phyloP scores from a whole-genome alignment of 2,888 invertebrate species.

The Drosophila maculinotata region DNA sequence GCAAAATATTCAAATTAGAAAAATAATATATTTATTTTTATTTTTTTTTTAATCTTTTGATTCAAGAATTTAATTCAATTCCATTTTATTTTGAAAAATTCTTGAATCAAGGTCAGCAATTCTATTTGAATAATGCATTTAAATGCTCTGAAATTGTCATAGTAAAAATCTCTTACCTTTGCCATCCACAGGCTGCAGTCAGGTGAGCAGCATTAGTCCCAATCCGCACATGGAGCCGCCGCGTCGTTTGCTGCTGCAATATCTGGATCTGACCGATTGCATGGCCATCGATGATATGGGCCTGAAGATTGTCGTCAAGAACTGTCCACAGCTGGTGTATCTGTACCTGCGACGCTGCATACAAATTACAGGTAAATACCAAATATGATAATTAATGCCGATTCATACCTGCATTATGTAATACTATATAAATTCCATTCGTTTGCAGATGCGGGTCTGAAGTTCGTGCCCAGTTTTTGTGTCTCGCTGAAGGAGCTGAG shows the following conservation, averaged over 20 bases:
- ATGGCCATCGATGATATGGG: conserved; percentile 93
- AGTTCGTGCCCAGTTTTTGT: conserved; percentile 96
- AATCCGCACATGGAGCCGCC: conserved; percentile 88
- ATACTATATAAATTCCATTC: not conserved
- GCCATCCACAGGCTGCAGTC: conserved; percentile 89
- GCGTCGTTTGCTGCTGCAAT: conserved; percentile 91
- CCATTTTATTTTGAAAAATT: no score
- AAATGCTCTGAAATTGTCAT: no score
- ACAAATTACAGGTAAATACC: conserved; percentile 91
- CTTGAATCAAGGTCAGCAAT: no score
- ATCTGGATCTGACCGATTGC: conserved; percentile 96
- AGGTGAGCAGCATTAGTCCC: conserved; percentile 92
- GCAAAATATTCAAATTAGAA: no score
- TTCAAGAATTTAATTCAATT: no score
- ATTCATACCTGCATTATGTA: no score
- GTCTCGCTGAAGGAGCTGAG: conserved; percentile 93
- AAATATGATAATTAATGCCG: no score
- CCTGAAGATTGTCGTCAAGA: conserved; percentile 92
- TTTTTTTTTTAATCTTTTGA: no score
- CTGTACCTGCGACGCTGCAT: conserved; percentile 95
- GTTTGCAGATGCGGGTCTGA: conserved; percentile 91
- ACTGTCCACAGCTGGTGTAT: conserved; percentile 94
- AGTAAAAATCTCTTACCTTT: not conserved
- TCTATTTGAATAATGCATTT: no score
- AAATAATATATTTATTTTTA: no score